Evolutionary conservation across 2,113 vertebrate genomes (phyloP).

Genomic region (Hippoglossus stenolepis): DNA sequence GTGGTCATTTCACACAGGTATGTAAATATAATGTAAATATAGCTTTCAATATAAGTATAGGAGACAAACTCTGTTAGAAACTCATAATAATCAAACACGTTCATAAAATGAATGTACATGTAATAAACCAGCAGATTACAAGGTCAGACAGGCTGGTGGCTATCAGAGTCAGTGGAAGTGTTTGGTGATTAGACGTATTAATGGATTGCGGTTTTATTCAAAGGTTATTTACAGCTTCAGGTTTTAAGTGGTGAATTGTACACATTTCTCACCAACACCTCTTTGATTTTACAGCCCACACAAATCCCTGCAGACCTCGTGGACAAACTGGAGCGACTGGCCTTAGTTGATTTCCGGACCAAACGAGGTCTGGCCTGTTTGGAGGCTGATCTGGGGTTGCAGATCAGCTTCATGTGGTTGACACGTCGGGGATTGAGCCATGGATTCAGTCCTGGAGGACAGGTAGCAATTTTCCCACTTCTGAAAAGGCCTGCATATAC

Average conservation of each 20-base stretch:
- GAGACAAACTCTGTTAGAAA: no score
- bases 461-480: conserved; percentile 86
- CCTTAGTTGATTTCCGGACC: conserved; percentile 91
- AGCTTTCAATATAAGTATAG: no score
- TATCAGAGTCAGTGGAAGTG: neutral
- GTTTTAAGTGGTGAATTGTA: neutral
- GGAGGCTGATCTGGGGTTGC: conserved; percentile 90
- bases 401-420: conserved; percentile 86
- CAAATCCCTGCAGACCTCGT: conserved; percentile 82
- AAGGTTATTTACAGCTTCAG: neutral
- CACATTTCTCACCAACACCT: neutral
- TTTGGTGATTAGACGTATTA: neutral
- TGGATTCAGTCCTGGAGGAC: conserved; percentile 94
- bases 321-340: conserved; percentile 88
- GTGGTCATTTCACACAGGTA: no score
- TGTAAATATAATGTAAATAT: no score
- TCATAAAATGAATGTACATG: no score
- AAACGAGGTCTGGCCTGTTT: conserved; percentile 88
- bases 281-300: conserved; percentile 57
- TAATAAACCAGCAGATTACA: neutral
- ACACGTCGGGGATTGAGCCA: conserved; percentile 87
- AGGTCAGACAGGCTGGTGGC: neutral
- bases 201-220: no score
- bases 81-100: no score
- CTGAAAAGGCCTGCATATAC: no score